A percentile compares a stretch with the other conserved stretches of the same genome.
These are phyloP conservation scores for Siniperca knerii DNA, from an alignment of 2,113 vertebrate genomes.

Conservation along the genomic window DNA sequence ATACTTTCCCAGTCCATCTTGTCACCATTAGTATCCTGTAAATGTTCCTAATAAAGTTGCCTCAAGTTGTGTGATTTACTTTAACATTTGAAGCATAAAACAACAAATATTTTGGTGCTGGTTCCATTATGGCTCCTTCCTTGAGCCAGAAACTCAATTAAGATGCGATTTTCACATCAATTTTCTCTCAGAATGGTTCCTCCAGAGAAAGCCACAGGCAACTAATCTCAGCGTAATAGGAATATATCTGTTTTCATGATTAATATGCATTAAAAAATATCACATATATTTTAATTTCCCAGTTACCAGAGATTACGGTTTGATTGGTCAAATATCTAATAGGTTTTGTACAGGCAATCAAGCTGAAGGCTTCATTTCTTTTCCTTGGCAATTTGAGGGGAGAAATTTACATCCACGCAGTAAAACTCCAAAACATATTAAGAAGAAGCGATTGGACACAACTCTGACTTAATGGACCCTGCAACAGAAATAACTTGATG, in stretches of 20 bases:
- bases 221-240: constrained; percentile 67
- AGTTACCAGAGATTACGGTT: constrained; percentile 58
- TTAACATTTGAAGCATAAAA: constrained; percentile 52
- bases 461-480: not conserved
- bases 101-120: constrained; percentile 40
- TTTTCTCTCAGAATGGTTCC: constrained; percentile 72
- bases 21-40: constrained; percentile 15
- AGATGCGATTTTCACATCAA: constrained; percentile 71
- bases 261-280: constrained; percentile 62
- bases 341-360: constrained; percentile 65
- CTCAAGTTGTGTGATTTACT: constrained; percentile 48
- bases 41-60: constrained; percentile 40
- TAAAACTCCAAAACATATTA: constrained; percentile 23
- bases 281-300: constrained; percentile 60
- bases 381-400: constrained; percentile 50
- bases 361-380: constrained; percentile 53
- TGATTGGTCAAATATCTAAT: constrained; percentile 73
- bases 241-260: constrained; percentile 70
- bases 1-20: not conserved
- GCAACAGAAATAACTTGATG: constrained; percentile 21
- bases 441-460: constrained; percentile 16
- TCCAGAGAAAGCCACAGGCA: constrained; percentile 70
- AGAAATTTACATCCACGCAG: constrained; percentile 30
- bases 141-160: constrained; percentile 77
- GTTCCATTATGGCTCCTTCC: constrained; percentile 58